Evolutionary conservation across 2,888 invertebrate genomes (phyloP).

Genomic region (Heliconius cydno): DNA sequence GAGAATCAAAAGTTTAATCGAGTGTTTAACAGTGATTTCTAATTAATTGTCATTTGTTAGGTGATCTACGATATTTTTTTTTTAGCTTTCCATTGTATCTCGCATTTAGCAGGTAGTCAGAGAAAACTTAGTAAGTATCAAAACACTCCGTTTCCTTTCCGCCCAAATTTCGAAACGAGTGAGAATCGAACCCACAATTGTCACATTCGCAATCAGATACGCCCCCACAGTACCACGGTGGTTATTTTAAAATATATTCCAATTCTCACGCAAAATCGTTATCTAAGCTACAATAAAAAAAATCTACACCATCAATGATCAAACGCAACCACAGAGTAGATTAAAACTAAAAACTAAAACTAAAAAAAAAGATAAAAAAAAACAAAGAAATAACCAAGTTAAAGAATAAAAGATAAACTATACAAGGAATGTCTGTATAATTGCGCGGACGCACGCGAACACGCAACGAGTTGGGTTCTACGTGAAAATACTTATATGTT

Average conservation of each 20-base stretch:
- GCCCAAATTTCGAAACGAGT: too few species aligned
- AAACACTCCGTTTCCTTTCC: too few species aligned
- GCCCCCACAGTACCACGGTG: too few species aligned
- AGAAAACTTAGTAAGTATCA: too few species aligned
- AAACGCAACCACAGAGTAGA: constrained; percentile 9
- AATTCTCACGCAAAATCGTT: constrained; percentile 3
- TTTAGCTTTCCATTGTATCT: too few species aligned
- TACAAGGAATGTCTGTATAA: constrained; percentile 37
- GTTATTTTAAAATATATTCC: not conserved
- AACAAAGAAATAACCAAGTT: constrained; percentile 37
- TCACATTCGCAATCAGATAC: too few species aligned
- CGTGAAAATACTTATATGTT: constrained; percentile 15
- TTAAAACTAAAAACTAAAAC: constrained; percentile 12
- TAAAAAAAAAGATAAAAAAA: constrained; percentile 1
- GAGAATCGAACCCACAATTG: too few species aligned
- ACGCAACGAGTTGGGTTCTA: constrained; percentile 26
- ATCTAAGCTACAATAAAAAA: not conserved
- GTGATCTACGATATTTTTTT: too few species aligned
- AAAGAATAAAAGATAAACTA: constrained; percentile 40
- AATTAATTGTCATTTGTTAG: too few species aligned
- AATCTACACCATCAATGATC: not conserved
- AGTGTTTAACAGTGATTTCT: too few species aligned
- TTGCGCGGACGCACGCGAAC: constrained; percentile 43
- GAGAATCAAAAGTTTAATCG: too few species aligned
- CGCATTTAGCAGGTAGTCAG: too few species aligned